Base-by-base conservation (phyloP, 1,140 invertebrate genomes). In the Conus betulinus region DNA sequence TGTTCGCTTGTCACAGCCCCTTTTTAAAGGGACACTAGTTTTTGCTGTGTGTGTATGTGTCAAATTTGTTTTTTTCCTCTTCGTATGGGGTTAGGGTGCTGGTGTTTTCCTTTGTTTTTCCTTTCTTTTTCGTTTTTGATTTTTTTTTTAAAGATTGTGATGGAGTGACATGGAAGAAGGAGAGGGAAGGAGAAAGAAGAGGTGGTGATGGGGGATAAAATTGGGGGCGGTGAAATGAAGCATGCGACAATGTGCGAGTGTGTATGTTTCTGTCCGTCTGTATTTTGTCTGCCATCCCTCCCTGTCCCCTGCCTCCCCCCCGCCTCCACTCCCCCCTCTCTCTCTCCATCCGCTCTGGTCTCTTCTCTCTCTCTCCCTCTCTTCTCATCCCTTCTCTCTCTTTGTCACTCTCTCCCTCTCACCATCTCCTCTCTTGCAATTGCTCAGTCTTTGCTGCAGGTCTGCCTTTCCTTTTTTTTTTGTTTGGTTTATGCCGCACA, bases 21-120 rank as follows among this genome's bases (percentile, higher is more conserved):
- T 81, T 81, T 81, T 81, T 53, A 53, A 10, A 81, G 79, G 79
- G 79, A 53, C 17, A n/a, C 10, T 53, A 53, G 79, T 81, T 84
- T 79, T 84, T 84, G 82, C 82, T 83, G 82, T 71, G 81, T 71
- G 81, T 83, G 20, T 57, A 25, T 83, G 81, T 25, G 81, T 83
- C 76, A 79, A 79, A 51, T 25, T 39, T 39, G 39, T 39, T 39
- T 39, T 39, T 39, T 39, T 3, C 39, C 39, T 39, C 39, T 39
- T 39, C 39, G 39, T 39, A 39, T 39, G 39, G 39, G 39, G 39
- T 39, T 39, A 39, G 39, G 39, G 39, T 60, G 57, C 15, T 60
- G 8, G 57, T 60, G 8, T 60, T 8, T 60, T 60, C 4, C 8
- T 51, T 78, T 25, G 0, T 51, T 78, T 78, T 78, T 78, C 11